A percentile compares a stretch with the other conserved stretches of the same genome.
phyloP scores from a whole-genome alignment of 2,797 vertebrate species.

The Molossus molossus region DNA sequence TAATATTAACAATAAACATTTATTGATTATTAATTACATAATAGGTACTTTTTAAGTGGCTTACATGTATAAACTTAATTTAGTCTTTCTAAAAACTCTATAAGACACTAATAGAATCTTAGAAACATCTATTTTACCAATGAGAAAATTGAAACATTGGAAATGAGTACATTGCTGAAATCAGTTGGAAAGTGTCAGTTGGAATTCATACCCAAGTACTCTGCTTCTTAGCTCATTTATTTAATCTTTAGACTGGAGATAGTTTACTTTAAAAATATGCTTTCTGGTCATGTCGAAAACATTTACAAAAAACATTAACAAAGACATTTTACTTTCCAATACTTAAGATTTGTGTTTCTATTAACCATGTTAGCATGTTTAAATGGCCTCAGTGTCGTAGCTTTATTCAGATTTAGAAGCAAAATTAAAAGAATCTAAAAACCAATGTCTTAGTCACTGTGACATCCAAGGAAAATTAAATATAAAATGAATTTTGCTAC shows the following conservation, averaged over 20 bases:
- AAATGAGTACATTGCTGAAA: not conserved
- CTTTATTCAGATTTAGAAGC: conserved; percentile 28
- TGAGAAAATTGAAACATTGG: conserved; percentile 3
- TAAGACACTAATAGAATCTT: not conserved
- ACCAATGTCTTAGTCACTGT: not conserved
- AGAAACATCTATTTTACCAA: not conserved
- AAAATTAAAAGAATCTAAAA: conserved; percentile 75
- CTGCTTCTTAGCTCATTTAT: not conserved
- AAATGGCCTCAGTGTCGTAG: not conserved
- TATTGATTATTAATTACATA: conserved; percentile 41
- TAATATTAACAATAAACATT: not conserved
- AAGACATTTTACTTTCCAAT: conserved; percentile 35
- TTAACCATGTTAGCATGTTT: not conserved
- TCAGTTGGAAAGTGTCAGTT: not conserved
- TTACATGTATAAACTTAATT: conserved; percentile 33
- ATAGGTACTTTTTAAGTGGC: not conserved
- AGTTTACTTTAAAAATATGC: conserved; percentile 20
- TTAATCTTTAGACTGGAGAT: not conserved
- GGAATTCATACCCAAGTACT: not conserved
- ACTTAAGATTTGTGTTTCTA: conserved; percentile 44
- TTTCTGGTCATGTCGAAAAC: not conserved
- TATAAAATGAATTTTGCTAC: conserved; percentile 56
- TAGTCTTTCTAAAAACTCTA: not conserved
- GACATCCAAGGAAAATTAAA: conserved; percentile 72
- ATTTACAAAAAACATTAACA: conserved; percentile 52